A percentile compares a stretch with the other conserved stretches of the same genome.
Conservation (phyloP, 2,113 vertebrate species). For the Nematolebias whitei region DNA sequence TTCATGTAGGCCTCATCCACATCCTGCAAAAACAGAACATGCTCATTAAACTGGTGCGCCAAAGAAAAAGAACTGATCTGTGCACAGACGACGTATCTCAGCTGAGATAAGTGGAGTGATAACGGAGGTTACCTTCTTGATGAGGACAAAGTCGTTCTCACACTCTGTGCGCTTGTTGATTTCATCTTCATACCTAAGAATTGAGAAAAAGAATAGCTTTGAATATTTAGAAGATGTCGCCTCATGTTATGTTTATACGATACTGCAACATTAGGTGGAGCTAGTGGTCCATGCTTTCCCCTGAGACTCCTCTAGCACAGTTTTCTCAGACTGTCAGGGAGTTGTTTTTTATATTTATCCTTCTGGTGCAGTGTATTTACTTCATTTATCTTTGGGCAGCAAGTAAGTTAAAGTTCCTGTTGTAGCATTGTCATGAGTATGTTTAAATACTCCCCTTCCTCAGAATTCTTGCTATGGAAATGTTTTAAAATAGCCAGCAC, state of each 20-base stretch:
- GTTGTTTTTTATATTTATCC: slow-evolving; percentile 30
- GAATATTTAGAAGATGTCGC: not conserved
- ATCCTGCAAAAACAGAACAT: slow-evolving; percentile 76
- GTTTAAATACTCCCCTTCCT: too few species aligned
- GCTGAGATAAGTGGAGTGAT: not conserved
- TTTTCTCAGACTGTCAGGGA: slow-evolving; percentile 14
- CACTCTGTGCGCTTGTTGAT: slow-evolving; percentile 85
- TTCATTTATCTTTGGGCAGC: slow-evolving; percentile 19
- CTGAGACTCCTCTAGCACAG: slow-evolving; percentile 3
- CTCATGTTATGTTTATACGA: not conserved
- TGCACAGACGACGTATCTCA: too few species aligned
- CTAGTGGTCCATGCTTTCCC: slow-evolving; percentile 33
- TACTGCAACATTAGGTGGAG: slow-evolving; percentile 70
- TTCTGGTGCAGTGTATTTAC: not conserved
- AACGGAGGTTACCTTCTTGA: slow-evolving; percentile 80
- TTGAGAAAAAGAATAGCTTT: not conserved
- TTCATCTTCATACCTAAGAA: slow-evolving; percentile 83
- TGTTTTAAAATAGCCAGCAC: slow-evolving; percentile 18
- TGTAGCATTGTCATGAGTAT: not conserved
- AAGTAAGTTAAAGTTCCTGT: not conserved
- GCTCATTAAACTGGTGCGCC: not conserved
- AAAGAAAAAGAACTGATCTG: not conserved
- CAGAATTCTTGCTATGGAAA: slow-evolving; percentile 1
- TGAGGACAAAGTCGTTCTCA: slow-evolving; percentile 85
- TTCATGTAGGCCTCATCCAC: slow-evolving; percentile 94